These are phyloP conservation scores for Sebastes steindachneri DNA, from an alignment of 2,797 vertebrate species.

Conservation along the genomic window DNA sequence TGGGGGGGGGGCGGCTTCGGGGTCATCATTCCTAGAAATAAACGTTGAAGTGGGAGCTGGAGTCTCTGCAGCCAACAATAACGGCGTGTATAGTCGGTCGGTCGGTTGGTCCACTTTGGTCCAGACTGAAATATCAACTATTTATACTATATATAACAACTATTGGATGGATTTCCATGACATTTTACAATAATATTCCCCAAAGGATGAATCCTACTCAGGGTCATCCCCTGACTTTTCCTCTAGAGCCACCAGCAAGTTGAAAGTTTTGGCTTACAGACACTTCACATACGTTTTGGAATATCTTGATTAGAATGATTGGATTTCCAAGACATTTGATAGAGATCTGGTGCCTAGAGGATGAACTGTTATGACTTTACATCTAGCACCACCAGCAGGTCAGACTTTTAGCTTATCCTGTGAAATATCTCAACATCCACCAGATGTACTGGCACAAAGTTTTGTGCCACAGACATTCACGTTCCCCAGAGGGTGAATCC, in stretches of 20 bases:
- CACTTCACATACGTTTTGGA: not conserved
- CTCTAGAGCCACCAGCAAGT: not conserved
- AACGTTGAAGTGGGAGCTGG: not conserved
- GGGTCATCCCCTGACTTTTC: not conserved
- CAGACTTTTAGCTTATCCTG: not conserved
- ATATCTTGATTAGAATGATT: not conserved
- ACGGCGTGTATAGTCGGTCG: not conserved
- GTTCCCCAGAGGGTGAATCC: not conserved
- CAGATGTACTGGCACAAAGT: too few species aligned
- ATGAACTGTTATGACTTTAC: not conserved
- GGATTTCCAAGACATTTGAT: not conserved
- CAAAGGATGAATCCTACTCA: not conserved
- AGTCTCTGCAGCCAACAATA: not conserved
- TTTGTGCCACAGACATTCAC: not conserved
- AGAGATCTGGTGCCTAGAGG: not conserved
- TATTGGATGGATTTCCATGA: not conserved
- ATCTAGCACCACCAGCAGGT: not conserved
- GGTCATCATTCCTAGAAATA: slow-evolving; percentile 25
- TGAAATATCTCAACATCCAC: not conserved
- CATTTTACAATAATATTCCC: not conserved
- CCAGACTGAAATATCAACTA: not conserved
- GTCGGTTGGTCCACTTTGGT: not conserved
- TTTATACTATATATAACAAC: too few species aligned
- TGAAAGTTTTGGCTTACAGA: not conserved
- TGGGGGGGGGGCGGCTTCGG: not conserved